Percentiles rank a stretch among this genome's conserved stretches.
Evolutionary conservation across 2,797 vertebrate genomes (phyloP).

Genomic region (Bryconaethiops microstoma): DNA sequence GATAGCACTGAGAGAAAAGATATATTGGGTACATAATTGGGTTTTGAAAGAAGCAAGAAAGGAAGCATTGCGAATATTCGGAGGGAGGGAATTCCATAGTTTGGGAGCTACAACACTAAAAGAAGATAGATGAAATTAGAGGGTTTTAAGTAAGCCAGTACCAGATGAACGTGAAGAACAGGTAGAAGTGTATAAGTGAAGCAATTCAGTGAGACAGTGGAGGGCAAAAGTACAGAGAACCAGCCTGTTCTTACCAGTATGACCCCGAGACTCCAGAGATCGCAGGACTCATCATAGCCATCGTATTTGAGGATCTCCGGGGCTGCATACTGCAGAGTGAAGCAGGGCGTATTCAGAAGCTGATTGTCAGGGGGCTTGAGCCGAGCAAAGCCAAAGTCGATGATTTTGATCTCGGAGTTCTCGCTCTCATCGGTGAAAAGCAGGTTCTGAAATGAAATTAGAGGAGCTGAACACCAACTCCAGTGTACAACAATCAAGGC

Average conservation of each 20-base stretch:
- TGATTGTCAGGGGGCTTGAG: slow-evolving; percentile 98
- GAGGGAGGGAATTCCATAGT: too few relatives aligned
- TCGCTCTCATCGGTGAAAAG: slow-evolving; percentile 96
- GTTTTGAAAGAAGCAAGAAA: too few relatives aligned
- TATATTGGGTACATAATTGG: too few relatives aligned
- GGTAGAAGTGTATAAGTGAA: too few relatives aligned
- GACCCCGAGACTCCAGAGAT: slow-evolving; percentile 98
- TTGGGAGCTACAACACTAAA: too few relatives aligned
- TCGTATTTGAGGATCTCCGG: slow-evolving; percentile 94
- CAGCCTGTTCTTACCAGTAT: slow-evolving; percentile 87
- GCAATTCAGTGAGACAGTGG: too few relatives aligned
- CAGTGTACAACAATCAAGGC: background rate
- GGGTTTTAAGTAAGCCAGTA: too few relatives aligned
- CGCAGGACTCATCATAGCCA: slow-evolving; percentile 97
- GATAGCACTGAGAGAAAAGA: too few relatives aligned
- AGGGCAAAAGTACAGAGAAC: too few relatives aligned
- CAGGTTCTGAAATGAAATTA: slow-evolving; percentile 83
- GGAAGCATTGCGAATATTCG: too few relatives aligned
- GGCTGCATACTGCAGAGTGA: slow-evolving; percentile 96
- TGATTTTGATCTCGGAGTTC: slow-evolving; percentile 98
- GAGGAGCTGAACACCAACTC: background rate
- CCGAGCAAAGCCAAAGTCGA: slow-evolving; percentile 98
- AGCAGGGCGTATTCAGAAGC: slow-evolving; percentile 97
- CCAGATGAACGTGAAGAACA: too few relatives aligned
- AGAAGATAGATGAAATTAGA: too few relatives aligned